Evolutionary conservation across 2,797 vertebrate genomes (phyloP), one percentile per base, ranked within the genome.

Genomic region (Falco cherrug): DNA sequence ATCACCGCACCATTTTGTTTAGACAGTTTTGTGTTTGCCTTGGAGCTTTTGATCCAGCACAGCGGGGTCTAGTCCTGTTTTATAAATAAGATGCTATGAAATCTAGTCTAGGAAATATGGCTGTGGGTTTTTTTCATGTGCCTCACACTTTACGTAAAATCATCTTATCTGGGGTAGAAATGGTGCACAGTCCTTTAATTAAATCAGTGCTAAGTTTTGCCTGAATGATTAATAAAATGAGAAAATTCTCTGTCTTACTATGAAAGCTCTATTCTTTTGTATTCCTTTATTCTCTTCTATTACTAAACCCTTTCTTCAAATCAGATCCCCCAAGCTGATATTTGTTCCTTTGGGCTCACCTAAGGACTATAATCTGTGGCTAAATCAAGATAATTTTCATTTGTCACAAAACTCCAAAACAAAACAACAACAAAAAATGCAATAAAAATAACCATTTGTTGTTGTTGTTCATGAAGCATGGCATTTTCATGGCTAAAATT

Each of bases 211-310:
- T 48, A 94, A 88, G 70, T 89, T 95, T 95, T 96, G 90, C 84
- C 93, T 91, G 95, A 94, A 91, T 93, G 90, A 95, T 93, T 97
- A 96, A 94, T 93, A 97, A 89, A 94, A 97, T 94, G 61, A 94
- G 70, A 93, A 85, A 85, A 79, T 65, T 78, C 74, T 84, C 84
- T 86, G 67, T 75, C 84, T 94, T 84, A 15, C 65, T 69, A 81
- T 68, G 71, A 92, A 90, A 89, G 65, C 70, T 77, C 74, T 47
- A 13, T 48, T 90, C 92, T 96, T 94, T 45, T 87, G 13, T 88
- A 59, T 83, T 86, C 8, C 45, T 89, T 43, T n/a, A 59, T 76
- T 87, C 35, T 76, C 83, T 93, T 67, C 77, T 39, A 64, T 54
- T 84, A 63, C 53, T 89, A 56, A 90, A 79, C 16, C 50, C 70